Percentiles rank a stretch among this genome's conserved stretches.
These are phyloP conservation scores for Aleadryas rufinucha DNA, from an alignment of 2,113 vertebrate species.

Conservation along the genomic window DNA sequence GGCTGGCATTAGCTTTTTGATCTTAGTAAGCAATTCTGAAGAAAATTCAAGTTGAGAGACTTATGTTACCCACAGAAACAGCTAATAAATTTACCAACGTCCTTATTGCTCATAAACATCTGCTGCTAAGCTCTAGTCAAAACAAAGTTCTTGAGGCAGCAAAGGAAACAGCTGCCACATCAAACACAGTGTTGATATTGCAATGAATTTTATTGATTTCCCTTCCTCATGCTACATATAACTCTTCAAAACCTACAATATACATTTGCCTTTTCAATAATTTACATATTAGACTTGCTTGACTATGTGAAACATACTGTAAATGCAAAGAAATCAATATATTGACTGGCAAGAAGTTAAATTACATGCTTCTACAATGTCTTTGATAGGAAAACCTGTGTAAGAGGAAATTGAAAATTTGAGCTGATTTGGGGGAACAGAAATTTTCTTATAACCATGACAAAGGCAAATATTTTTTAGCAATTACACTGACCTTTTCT, in stretches of 20 bases:
- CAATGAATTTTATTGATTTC: background rate
- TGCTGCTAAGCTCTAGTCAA: background rate
- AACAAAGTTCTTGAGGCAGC: background rate
- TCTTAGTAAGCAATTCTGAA: background rate
- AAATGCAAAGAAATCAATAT: background rate
- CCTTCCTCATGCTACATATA: background rate
- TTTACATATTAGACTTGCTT: background rate
- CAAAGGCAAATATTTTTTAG: background rate
- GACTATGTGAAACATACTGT: background rate
- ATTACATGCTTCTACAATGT: background rate
- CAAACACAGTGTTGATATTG: background rate
- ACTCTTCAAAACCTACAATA: background rate
- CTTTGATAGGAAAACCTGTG: background rate
- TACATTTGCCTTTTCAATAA: background rate
- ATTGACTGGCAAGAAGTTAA: background rate
- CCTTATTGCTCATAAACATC: background rate
- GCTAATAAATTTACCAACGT: background rate
- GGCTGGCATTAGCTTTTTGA: background rate
- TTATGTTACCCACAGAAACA: background rate
- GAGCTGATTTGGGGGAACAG: background rate
- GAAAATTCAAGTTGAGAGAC: background rate
- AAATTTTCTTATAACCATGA: background rate
- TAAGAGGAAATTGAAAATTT: background rate
- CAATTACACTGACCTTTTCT: background rate
- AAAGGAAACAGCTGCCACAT: constrained; percentile 2